These are phyloP conservation scores for Herminia tarsipennalis DNA, from an alignment of 2,888 invertebrate genomes.

Conservation along the genomic window DNA sequence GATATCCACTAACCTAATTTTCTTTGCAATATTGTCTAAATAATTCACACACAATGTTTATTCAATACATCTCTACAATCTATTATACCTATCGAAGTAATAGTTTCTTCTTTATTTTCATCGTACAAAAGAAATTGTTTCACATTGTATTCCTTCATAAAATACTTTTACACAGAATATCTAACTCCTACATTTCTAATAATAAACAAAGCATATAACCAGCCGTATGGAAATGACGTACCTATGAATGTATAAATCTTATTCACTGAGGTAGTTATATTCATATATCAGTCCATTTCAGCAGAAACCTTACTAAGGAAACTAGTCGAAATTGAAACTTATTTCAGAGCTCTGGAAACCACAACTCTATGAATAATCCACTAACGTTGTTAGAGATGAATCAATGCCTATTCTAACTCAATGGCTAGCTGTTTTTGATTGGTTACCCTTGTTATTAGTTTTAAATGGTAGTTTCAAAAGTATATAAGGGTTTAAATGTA, in stretches of 20 bases:
- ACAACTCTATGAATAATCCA: background rate
- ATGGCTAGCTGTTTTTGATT: background rate
- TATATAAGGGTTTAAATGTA: no score
- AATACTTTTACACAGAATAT: background rate
- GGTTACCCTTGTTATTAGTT: no score
- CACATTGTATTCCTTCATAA: no score
- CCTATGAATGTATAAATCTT: conserved; percentile 11
- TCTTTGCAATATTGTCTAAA: no score
- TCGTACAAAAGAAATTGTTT: no score
- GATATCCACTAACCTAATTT: no score
- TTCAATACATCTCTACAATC: no score
- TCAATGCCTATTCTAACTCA: background rate
- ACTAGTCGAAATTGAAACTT: conserved; percentile 5
- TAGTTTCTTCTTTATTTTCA: no score
- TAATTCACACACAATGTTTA: no score
- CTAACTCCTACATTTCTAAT: conserved; percentile 3
- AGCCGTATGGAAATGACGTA: conserved; percentile 19
- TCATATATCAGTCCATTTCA: conserved; percentile 16
- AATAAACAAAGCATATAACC: conserved; percentile 15
- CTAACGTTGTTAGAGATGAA: background rate
- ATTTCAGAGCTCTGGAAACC: conserved; percentile 1
- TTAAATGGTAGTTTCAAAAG: no score
- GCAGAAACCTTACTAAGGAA: conserved; percentile 19
- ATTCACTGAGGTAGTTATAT: conserved; percentile 24
- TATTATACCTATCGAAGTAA: no score